Evolutionary conservation across 2,113 vertebrate species (phyloP).

Genomic region (Prietella phreatophila): DNA sequence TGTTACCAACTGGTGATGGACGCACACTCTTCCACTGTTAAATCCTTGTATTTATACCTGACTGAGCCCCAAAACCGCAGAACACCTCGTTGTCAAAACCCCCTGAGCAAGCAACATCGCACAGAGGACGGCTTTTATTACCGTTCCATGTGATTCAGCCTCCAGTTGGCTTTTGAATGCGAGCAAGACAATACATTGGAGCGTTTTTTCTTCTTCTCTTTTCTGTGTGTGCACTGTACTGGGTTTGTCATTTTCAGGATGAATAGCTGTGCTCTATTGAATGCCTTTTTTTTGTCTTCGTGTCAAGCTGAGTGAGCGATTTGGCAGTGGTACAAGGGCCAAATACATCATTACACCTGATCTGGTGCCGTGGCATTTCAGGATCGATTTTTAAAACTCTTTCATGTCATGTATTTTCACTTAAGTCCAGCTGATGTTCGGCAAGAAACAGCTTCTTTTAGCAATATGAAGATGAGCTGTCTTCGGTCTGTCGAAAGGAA

Average conservation of each 20-base stretch:
- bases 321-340: not conserved
- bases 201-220: not conserved
- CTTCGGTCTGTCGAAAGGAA: not conserved
- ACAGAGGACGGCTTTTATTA: slow-evolving; percentile 32
- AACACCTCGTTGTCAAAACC: slow-evolving; percentile 14
- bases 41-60: slow-evolving; percentile 32
- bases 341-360: slow-evolving; percentile 22
- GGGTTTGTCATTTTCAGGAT: slow-evolving; percentile 12
- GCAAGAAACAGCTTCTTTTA: not conserved
- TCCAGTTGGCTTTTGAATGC: slow-evolving; percentile 21
- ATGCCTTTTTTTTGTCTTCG: slow-evolving; percentile 20
- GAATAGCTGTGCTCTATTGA: slow-evolving; percentile 16
- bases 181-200: slow-evolving; percentile 27
- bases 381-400: slow-evolving; percentile 23
- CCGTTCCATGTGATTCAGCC: slow-evolving; percentile 15
- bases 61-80: not conserved
- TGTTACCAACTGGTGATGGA: not conserved
- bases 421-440: not conserved
- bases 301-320: slow-evolving; percentile 9
- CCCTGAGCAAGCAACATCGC: slow-evolving; percentile 37
- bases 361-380: not conserved
- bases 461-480: too few species aligned
- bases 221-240: not conserved
- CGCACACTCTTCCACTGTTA: not conserved
- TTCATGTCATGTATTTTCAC: not conserved